Conservation (phyloP, 2,797 vertebrate species). For the Pipistrellus pygmaeus region DNA sequence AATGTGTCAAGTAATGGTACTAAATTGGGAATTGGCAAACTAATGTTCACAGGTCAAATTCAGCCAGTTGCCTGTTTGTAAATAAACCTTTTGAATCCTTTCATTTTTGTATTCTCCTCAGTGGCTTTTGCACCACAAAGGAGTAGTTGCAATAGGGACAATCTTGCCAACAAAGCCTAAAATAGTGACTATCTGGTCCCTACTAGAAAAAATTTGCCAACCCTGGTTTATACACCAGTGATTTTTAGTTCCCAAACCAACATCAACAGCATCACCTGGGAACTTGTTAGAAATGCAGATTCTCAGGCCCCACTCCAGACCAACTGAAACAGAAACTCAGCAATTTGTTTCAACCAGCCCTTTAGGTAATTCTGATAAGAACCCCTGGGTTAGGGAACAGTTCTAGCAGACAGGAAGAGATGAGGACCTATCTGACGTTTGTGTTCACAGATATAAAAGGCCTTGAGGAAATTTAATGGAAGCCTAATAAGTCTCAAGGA, state of each 20-base stretch:
- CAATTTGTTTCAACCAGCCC: neutral
- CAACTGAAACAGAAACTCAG: neutral
- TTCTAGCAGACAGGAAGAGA: neutral
- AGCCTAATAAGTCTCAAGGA: neutral
- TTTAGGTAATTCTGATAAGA: neutral
- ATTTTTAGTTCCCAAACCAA: slow-evolving; percentile 1
- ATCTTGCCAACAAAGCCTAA: neutral
- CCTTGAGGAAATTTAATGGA: neutral
- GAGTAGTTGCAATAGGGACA: neutral
- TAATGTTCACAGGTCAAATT: neutral
- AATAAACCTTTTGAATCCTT: neutral
- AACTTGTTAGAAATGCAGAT: slow-evolving; percentile 16
- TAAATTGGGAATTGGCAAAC: neutral
- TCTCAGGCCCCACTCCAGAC: neutral
- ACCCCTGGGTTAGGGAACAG: neutral
- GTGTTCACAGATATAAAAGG: neutral
- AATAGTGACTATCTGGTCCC: slow-evolving; percentile 21
- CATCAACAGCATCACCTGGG: neutral
- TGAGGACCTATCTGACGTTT: neutral
- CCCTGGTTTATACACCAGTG: neutral
- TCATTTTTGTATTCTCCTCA: neutral
- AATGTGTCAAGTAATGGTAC: neutral
- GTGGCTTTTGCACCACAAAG: neutral
- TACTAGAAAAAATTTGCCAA: neutral
- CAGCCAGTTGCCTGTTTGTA: slow-evolving; percentile 11